Evolutionary conservation across 2,888 invertebrate genomes (phyloP), one percentile per base, ranked within the genome.

Genomic region (Hydrotaea diabolus): DNA sequence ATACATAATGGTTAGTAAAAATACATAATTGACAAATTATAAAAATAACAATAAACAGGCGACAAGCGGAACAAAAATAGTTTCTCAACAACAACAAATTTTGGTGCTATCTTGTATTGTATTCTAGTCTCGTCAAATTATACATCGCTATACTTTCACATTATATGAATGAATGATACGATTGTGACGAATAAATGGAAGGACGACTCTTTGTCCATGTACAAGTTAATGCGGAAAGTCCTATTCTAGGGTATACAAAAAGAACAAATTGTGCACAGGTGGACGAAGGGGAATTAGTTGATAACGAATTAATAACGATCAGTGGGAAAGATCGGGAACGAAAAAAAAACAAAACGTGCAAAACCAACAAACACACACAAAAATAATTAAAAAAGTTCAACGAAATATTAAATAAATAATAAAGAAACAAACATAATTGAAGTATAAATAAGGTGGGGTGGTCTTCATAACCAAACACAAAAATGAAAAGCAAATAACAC

Each of bases 41-140:
- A 84, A 82, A 81, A 59, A 83, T 79, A 86, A 85, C 59, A 81
- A 82, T 84, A 83, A 91, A 91, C 91, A 92, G 91, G 92, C 91
- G 92, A 92, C 92, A 92, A 92, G 92, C 92, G 92, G 92, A 92
- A 91, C 91, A 91, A 90, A 80, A 92, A 92, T 90, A 88, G 90
- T 91, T 91, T 91, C 89, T 90, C 88, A 77, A 81, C 77, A 74
- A 74, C 74, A 73, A 66, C 57, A 73, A 82, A 84, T 66, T 72
- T 77, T 43, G 53, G 66, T 64, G 84, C 85, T 85, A 77, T 55
- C 55, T 7, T 55, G 55, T 26, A 36, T 43, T 55, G 26, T 17
- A 46, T 66, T 64, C 39, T 43, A 31, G 7, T 74, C 26, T 39
- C 43, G 53, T 53, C 66, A 72, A 36, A 72, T 64, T 31, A 46